These are phyloP conservation scores for Scortum barcoo DNA, from an alignment of 2,113 vertebrate species.

Conservation along the genomic window DNA sequence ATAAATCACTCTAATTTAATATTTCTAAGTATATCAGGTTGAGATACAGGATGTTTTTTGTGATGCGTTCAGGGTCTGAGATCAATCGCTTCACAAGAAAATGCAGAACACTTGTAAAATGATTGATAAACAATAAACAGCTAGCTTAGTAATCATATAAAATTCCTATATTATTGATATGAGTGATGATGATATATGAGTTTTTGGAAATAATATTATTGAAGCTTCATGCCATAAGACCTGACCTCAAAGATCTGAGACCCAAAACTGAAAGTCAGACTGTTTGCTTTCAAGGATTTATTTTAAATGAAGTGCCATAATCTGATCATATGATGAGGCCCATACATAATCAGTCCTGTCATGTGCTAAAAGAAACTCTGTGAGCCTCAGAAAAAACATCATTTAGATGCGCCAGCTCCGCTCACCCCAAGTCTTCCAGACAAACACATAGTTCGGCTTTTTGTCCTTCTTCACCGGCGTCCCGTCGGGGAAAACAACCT, in stretches of 20 bases:
- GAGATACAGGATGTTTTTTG: background rate
- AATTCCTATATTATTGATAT: background rate
- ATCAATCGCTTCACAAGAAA: background rate
- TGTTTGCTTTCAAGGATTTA: background rate
- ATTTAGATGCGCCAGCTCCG: background rate
- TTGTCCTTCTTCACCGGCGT: constrained; percentile 79
- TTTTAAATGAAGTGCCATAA: constrained; percentile 28
- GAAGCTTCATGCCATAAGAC: background rate
- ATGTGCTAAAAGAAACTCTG: constrained; percentile 11
- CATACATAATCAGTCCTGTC: constrained; percentile 15
- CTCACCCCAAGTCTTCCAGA: constrained; percentile 95
- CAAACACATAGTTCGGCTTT: constrained; percentile 90
- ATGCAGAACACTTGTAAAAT: background rate
- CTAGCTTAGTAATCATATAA: background rate
- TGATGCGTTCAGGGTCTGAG: background rate
- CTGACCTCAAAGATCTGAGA: background rate
- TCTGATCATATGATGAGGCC: constrained; percentile 47
- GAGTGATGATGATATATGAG: too few relatives aligned
- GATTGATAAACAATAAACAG: background rate
- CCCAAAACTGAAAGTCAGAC: background rate
- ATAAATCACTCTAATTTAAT: background rate
- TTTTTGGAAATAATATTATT: background rate
- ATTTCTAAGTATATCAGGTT: background rate
- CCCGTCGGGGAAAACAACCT: constrained; percentile 89
- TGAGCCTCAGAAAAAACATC: background rate